Conservation (phyloP, 2,797 vertebrate genomes). For the Fratercula arctica region DNA sequence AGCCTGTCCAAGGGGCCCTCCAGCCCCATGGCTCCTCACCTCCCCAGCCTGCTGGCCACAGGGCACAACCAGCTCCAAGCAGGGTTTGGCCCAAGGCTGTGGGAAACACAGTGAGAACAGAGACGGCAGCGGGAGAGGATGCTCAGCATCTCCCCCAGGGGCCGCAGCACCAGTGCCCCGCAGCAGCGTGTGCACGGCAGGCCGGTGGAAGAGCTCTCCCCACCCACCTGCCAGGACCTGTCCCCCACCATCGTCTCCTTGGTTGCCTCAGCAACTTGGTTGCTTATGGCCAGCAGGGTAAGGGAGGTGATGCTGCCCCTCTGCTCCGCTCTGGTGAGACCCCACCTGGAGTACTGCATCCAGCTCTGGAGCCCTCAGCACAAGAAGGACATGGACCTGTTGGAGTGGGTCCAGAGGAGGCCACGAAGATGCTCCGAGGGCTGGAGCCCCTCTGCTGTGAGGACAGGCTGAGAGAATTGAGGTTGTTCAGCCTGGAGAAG, state of each 20-base stretch:
- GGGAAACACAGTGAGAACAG: background rate
- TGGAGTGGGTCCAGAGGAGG: too few species aligned
- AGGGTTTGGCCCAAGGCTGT: background rate
- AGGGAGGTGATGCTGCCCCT: too few species aligned
- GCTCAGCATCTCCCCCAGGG: background rate
- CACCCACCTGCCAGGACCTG: background rate
- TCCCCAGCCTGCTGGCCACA: background rate
- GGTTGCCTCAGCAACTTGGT: background rate
- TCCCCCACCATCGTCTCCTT: background rate
- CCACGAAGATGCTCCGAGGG: too few species aligned
- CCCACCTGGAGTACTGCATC: too few species aligned
- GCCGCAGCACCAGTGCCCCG: rapidly evolving
- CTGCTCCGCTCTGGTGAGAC: too few species aligned
- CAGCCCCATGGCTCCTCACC: background rate
- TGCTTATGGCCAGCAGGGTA: too few species aligned
- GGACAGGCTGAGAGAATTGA: too few species aligned
- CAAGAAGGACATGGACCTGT: too few species aligned
- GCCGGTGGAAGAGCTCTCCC: background rate
- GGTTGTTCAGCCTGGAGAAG: too few species aligned
- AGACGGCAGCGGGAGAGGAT: background rate
- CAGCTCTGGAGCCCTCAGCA: too few species aligned
- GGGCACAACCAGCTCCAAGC: background rate
- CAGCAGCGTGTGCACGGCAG: background rate
- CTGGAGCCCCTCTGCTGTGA: too few species aligned
- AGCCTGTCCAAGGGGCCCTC: background rate